A percentile compares a stretch with the other conserved stretches of the same genome.
phyloP scores from a whole-genome alignment of 2,888 invertebrate species.

The Drosophila neotestacea region DNA sequence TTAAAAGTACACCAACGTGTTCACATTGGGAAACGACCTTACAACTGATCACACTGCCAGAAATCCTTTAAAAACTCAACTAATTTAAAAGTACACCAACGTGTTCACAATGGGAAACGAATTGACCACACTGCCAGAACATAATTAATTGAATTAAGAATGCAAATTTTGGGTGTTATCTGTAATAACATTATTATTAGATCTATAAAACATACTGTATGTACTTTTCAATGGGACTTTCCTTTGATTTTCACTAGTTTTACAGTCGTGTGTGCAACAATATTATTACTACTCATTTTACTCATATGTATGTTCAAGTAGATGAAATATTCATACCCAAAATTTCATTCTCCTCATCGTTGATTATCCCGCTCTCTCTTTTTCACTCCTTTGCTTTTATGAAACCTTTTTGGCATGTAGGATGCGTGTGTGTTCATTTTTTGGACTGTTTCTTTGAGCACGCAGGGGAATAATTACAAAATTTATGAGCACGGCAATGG shows the following conservation, averaged over 20 bases:
- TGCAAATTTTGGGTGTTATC: too few species aligned
- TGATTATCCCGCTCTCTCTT: conserved; percentile 1
- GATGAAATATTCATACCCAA: conserved; percentile 39
- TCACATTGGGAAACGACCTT: too few species aligned
- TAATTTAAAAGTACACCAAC: too few species aligned
- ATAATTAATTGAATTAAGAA: too few species aligned
- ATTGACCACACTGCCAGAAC: too few species aligned
- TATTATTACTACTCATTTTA: conserved; percentile 1
- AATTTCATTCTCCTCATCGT: conserved; percentile 36
- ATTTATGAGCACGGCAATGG: conserved; percentile 77
- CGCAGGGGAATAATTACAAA: conserved; percentile 79
- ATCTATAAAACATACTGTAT: neutral
- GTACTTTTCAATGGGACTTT: neutral
- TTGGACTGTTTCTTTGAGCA: conserved; percentile 53
- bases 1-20: too few species aligned
- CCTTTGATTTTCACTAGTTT: conserved; percentile 25
- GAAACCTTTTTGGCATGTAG: conserved; percentile 23
- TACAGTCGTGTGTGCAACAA: neutral
- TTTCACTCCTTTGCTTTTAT: neutral
- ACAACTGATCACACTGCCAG: too few species aligned
- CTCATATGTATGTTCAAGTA: conserved; percentile 6
- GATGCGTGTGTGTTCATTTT: conserved; percentile 52
- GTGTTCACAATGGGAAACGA: too few species aligned
- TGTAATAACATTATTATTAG: too few species aligned
- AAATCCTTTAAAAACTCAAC: too few species aligned